phyloP scores from a whole-genome alignment of 2,888 invertebrate species.

The Drosophila imparisetae region DNA sequence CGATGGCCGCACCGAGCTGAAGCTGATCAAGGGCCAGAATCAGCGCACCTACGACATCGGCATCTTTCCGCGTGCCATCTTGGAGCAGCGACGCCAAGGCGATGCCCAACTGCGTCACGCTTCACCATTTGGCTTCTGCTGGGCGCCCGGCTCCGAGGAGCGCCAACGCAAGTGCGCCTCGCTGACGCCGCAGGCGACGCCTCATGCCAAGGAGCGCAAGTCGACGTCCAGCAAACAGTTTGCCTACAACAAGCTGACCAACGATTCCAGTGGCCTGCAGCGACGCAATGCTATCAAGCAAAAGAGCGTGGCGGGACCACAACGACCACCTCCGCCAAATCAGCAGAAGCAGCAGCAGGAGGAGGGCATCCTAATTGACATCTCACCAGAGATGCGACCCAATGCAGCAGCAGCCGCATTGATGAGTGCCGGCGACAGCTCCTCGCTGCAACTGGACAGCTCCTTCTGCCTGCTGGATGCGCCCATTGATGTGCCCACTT shows the following conservation, averaged over 20 bases:
- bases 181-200: constrained; percentile 34
- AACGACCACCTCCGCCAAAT: constrained; percentile 81
- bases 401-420: constrained; percentile 11
- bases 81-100: constrained; percentile 89
- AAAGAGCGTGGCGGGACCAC: constrained; percentile 76
- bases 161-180: constrained; percentile 85
- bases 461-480: constrained; percentile 88
- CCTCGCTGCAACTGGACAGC: constrained; percentile 79
- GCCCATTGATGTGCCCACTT: constrained; percentile 89
- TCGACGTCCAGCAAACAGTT: constrained; percentile 88
- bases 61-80: constrained; percentile 90
- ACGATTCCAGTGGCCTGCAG: constrained; percentile 86
- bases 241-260: constrained; percentile 92
- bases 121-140: constrained; percentile 90
- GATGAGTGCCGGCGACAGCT: constrained; percentile 59
- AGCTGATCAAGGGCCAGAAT: constrained; percentile 98
- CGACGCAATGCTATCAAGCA: constrained; percentile 69
- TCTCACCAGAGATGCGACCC: constrained; percentile 86
- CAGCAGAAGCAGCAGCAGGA: constrained; percentile 73
- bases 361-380: constrained; percentile 91
- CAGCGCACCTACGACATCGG: constrained; percentile 95
- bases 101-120: constrained; percentile 90
- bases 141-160: constrained; percentile 86
- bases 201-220: constrained; percentile 83
- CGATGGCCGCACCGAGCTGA: constrained; percentile 94